A percentile compares a stretch with the other conserved stretches of the same genome.
Conservation (phyloP, 2,113 vertebrate species). For the Melanostigma gelatinosum region DNA sequence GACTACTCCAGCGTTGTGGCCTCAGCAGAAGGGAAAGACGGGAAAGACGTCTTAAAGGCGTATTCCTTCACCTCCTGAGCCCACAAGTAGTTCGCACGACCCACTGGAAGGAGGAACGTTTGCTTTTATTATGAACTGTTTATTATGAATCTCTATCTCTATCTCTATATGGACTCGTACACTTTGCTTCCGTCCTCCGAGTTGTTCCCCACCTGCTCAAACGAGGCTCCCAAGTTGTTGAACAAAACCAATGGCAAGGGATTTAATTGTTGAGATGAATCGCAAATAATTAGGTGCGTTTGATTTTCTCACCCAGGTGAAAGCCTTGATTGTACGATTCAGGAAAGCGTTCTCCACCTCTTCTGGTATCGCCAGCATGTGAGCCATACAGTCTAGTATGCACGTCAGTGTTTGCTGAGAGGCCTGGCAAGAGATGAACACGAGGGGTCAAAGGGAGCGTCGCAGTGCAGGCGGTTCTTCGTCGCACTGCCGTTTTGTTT, state of each 20-base stretch:
- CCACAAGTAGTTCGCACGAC: constrained; percentile 10
- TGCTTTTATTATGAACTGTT: constrained; percentile 52
- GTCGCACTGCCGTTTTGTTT: not conserved
- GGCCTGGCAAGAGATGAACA: constrained; percentile 79
- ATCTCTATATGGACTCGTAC: constrained; percentile 83
- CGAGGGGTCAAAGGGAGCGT: not conserved
- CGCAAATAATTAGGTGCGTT: not conserved
- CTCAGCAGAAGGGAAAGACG: constrained; percentile 72
- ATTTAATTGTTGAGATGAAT: not conserved
- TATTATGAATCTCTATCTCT: too few species aligned
- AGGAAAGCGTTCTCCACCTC: constrained; percentile 90
- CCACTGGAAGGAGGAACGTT: constrained; percentile 4
- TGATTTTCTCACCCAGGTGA: constrained; percentile 87
- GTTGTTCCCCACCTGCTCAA: constrained; percentile 81
- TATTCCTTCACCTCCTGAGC: constrained; percentile 80
- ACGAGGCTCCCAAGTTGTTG: not conserved
- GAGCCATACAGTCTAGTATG: constrained; percentile 90
- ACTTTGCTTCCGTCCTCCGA: constrained; percentile 82
- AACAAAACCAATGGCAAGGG: not conserved
- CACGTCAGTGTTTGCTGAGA: constrained; percentile 89
- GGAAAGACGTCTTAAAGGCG: constrained; percentile 81
- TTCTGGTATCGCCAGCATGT: constrained; percentile 82
- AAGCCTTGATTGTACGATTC: constrained; percentile 87
- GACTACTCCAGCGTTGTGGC: constrained; percentile 84
- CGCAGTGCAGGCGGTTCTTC: not conserved